Conservation (phyloP, 1,140 invertebrate species). For the Caerostris extrusa region DNA sequence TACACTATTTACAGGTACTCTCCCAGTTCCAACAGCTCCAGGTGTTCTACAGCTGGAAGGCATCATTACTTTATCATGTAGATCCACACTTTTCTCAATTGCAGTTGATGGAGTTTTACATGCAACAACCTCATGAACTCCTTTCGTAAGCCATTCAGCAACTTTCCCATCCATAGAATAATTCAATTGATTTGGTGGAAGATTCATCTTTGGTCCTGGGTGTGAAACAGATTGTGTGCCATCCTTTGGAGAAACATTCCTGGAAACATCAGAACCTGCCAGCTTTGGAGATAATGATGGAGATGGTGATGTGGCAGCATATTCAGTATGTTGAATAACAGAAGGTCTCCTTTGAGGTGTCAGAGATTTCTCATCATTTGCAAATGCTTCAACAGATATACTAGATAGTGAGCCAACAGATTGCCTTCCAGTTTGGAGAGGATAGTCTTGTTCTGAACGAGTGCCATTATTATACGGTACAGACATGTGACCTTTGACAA, state of each 20-base stretch:
- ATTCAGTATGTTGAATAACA: constrained; percentile 79
- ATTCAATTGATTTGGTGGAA: constrained; percentile 49
- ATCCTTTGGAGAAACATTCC: constrained; percentile 56
- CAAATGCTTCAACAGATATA: constrained; percentile 30
- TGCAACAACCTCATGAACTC: constrained; percentile 72
- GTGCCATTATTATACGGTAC: constrained; percentile 42
- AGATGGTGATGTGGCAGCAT: constrained; percentile 73
- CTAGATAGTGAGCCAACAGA: constrained; percentile 55
- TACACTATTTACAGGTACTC: constrained; percentile 59
- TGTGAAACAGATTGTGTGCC: neutral
- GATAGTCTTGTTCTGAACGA: constrained; percentile 55
- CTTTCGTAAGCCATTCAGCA: constrained; percentile 73
- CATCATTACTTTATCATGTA: constrained; percentile 74
- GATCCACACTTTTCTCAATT: constrained; percentile 62
- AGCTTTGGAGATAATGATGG: constrained; percentile 62
- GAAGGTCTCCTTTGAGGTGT: constrained; percentile 77
- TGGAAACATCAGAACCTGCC: neutral
- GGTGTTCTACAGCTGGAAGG: constrained; percentile 72
- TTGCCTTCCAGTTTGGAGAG: constrained; percentile 26
- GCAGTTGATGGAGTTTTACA: constrained; percentile 69
- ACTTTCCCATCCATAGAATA: constrained; percentile 70
- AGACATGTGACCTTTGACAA: constrained; percentile 12
- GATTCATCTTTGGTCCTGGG: constrained; percentile 63
- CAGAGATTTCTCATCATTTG: constrained; percentile 42
- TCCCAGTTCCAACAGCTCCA: constrained; percentile 63